Base-by-base conservation (phyloP, 2,888 invertebrate species). In the Euzophera pinguis region DNA sequence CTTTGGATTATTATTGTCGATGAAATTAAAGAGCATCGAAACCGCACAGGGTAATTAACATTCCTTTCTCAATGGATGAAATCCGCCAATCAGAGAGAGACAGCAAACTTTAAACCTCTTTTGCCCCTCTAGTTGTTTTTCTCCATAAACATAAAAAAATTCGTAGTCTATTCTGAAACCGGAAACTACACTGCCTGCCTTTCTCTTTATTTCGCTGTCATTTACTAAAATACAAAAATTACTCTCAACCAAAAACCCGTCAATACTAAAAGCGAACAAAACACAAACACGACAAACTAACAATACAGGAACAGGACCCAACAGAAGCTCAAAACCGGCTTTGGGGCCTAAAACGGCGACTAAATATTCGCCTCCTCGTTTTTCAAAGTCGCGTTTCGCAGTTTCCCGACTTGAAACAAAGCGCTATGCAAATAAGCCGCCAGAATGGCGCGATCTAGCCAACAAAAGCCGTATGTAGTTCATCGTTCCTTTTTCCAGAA, bases 371-470 rank as follows among this genome's bases (percentile, higher is more conserved):
- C 1, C 12, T 45, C 13, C 29, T 29, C 45, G 45, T 45, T 45
- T 45, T 43, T 43, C 43, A 16, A 38, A 39, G 43, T 43, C 27
- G 7, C 27, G 43, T 43, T 27, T 7, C 27, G 43, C 17, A 27
- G 29, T 43, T 43, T 3, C 13, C 43, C 43, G 14, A 45, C 45
- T 29, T 32, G 3, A 32, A 49, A 49, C 49, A 49, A 49, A 49
- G 49, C 49, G 49, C 37, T 39, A 49, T 49, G 49, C 29, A 39
- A 49, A 49, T 39, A 13, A 10, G 49, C 16, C 39, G 39, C 16
- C 4, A 34, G 34, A 32, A 29, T 47, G 34, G 47, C 17, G 35
- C 29, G 27, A 49, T 49, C 49, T 39, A 39, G 27, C 16, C 16
- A 22, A 39, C 39, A 49, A 49, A 48, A 49, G 39, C 29, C 39